Percentiles rank a stretch among this genome's conserved stretches.
Conservation (phyloP, 1,140 invertebrate genomes). For the Bombus breviceps region DNA sequence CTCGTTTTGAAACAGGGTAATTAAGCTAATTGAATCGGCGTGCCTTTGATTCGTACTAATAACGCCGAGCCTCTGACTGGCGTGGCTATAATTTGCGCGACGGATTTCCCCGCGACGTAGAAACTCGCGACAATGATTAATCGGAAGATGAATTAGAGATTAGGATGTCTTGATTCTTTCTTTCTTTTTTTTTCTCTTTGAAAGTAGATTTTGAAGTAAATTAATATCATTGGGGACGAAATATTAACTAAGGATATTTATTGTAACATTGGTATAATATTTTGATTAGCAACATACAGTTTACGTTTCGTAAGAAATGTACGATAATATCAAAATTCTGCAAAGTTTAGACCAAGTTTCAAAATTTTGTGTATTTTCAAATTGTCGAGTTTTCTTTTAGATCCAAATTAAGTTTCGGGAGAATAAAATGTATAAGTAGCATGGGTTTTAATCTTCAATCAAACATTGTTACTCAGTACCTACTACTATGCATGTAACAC, state of each 20-base stretch:
- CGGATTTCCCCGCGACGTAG: not conserved
- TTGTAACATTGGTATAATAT: too few species aligned
- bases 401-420: too few species aligned
- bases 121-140: not conserved
- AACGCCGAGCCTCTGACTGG: not conserved
- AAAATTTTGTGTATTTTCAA: not conserved
- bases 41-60: conserved; percentile 54
- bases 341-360: too few species aligned
- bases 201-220: not conserved
- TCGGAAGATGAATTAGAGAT: not conserved
- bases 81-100: not conserved
- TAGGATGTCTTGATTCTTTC: too few species aligned
- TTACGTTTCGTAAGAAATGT: too few species aligned
- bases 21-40: conserved; percentile 49
- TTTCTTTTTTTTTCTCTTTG: not conserved
- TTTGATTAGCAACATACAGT: too few species aligned
- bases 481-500: not conserved
- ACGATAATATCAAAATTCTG: too few species aligned
- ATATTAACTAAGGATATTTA: not conserved
- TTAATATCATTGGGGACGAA: not conserved
- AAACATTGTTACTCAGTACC: not conserved
- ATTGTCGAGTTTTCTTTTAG: not conserved
- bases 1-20: conserved; percentile 45
- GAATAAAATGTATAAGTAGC: too few species aligned
- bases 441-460: not conserved